A percentile compares a stretch with the other conserved stretches of the same genome.
phyloP scores from a whole-genome alignment of 2,113 vertebrate species.

The Holacanthus passer region DNA sequence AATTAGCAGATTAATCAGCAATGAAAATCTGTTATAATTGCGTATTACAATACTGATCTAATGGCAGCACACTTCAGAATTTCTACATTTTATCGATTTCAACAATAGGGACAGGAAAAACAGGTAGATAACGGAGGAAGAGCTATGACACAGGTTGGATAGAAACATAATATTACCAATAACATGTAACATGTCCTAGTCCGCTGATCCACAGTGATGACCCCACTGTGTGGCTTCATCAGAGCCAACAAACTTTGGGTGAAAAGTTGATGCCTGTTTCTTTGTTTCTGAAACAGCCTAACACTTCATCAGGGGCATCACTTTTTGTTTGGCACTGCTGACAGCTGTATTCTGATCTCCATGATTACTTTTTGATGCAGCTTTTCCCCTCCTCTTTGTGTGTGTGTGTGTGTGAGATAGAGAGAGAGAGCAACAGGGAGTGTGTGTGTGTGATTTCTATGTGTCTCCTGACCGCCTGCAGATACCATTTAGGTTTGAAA shows the following conservation, averaged over 20 bases:
- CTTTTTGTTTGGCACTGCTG: constrained; percentile 64
- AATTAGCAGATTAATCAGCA: no score
- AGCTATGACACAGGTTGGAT: background rate
- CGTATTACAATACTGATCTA: background rate
- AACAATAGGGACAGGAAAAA: background rate
- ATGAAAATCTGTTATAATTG: no score
- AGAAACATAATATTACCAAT: constrained; percentile 11
- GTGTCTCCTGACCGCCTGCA: constrained; percentile 77
- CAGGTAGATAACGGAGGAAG: background rate
- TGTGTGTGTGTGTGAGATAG: constrained; percentile 19
- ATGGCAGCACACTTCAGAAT: background rate
- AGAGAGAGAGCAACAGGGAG: background rate
- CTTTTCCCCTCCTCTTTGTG: constrained; percentile 52
- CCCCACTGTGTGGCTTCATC: constrained; percentile 17
- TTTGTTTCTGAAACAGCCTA: constrained; percentile 54
- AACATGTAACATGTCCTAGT: constrained; percentile 26
- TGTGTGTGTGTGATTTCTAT: constrained; percentile 63
- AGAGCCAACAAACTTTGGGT: constrained; percentile 64
- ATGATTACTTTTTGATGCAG: constrained; percentile 81
- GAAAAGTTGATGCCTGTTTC: constrained; percentile 61
- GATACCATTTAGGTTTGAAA: constrained; percentile 81
- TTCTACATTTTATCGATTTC: background rate
- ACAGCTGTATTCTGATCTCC: constrained; percentile 81
- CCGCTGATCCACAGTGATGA: constrained; percentile 26
- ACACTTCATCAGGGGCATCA: constrained; percentile 77